phyloP scores from a whole-genome alignment of 1,140 invertebrate genomes.

The Aethina tumida region DNA sequence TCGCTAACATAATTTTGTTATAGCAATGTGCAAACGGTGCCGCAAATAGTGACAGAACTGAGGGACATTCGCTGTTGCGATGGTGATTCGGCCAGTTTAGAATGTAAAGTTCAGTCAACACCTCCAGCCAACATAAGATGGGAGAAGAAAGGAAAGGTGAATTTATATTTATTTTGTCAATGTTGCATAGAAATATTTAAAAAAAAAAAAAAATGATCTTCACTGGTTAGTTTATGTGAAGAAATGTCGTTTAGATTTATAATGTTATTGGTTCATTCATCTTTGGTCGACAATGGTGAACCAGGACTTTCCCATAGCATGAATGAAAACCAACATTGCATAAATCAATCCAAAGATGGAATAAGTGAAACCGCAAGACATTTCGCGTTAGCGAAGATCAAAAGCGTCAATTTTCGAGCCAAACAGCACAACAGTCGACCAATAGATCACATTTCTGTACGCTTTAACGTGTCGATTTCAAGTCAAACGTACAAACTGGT shows the following conservation, averaged over 20 bases:
- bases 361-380: too few relatives aligned
- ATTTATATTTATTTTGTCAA: conserved; percentile 5
- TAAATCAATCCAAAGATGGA: too few relatives aligned
- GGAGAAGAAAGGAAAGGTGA: conserved; percentile 70
- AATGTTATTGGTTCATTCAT: too few relatives aligned
- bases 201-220: too few relatives aligned
- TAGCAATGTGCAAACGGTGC: conserved; percentile 65
- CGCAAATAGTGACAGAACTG: conserved; percentile 56
- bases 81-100: conserved; percentile 66
- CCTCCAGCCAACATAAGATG: conserved; percentile 61
- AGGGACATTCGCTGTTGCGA: conserved; percentile 71
- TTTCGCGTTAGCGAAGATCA: too few relatives aligned
- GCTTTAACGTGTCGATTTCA: neutral
- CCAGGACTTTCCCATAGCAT: too few relatives aligned
- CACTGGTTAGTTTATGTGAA: too few relatives aligned
- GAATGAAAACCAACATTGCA: too few relatives aligned
- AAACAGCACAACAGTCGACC: neutral
- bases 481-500: neutral
- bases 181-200: too few relatives aligned
- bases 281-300: neutral
- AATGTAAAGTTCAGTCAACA: conserved; percentile 59
- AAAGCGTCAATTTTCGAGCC: neutral
- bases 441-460: neutral
- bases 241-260: too few relatives aligned
- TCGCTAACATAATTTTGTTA: neutral